These are phyloP conservation scores for Drosophila ohnishii DNA, from an alignment of 1,140 invertebrate genomes.

Conservation along the genomic window DNA sequence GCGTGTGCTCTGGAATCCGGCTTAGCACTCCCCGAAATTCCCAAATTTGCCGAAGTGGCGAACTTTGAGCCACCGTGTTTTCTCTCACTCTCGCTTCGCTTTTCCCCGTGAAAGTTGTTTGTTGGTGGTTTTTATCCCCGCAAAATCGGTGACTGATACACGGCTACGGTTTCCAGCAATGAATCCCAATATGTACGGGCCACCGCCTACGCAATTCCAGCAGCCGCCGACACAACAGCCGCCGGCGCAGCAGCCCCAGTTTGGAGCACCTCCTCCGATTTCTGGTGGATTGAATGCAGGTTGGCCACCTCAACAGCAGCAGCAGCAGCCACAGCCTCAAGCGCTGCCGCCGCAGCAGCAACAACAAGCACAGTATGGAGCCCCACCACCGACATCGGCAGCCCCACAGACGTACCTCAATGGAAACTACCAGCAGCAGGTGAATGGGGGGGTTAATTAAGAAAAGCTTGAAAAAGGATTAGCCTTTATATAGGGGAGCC, in stretches of 20 bases:
- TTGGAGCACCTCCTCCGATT: slow-evolving; percentile 53
- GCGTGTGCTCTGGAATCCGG: slow-evolving; percentile 34
- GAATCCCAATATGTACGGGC: slow-evolving; percentile 74
- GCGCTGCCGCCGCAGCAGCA: slow-evolving; percentile 34
- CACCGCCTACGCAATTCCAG: slow-evolving; percentile 69
- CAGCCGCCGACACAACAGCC: slow-evolving; percentile 32
- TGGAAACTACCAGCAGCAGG: slow-evolving; percentile 82
- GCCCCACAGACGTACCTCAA: slow-evolving; percentile 64
- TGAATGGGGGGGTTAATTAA: slow-evolving; percentile 15
- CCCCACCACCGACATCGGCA: slow-evolving; percentile 54
- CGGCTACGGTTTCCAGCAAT: slow-evolving; percentile 31
- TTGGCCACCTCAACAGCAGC: slow-evolving; percentile 69
- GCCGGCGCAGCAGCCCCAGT: slow-evolving; percentile 49
- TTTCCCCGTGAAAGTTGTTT: slow-evolving; percentile 68
- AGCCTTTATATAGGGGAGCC: background rate
- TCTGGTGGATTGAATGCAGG: slow-evolving; percentile 37
- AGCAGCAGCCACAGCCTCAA: slow-evolving; percentile 31
- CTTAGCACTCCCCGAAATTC: slow-evolving; percentile 27
- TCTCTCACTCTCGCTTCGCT: slow-evolving; percentile 17
- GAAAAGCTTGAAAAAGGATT: background rate
- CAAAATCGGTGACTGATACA: slow-evolving; percentile 11
- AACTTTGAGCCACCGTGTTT: slow-evolving; percentile 69
- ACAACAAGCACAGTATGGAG: slow-evolving; percentile 65
- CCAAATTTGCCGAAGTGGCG: slow-evolving; percentile 32
- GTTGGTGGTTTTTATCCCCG: slow-evolving; percentile 3